phyloP scores from a whole-genome alignment of 2,888 invertebrate genomes.

The Drepana falcataria region DNA sequence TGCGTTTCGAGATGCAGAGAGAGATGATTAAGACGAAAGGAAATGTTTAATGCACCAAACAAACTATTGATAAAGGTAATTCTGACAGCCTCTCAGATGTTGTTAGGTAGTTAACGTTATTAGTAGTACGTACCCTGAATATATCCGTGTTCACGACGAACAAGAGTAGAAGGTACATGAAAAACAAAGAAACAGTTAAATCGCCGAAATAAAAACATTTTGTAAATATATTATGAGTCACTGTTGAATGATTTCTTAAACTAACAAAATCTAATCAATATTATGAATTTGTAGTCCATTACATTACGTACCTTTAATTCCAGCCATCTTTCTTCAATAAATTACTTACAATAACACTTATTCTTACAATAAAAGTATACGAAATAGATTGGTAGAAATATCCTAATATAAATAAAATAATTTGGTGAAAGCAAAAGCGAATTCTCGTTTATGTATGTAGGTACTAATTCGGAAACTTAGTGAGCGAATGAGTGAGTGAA shows the following conservation, averaged over 20 bases:
- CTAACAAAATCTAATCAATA: constrained; percentile 6
- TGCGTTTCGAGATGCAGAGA: too few species aligned
- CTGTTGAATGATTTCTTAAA: constrained; percentile 24
- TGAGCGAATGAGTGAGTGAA: too few species aligned
- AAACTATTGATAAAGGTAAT: too few species aligned
- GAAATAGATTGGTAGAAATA: too few species aligned
- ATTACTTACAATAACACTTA: neutral
- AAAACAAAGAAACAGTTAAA: constrained; percentile 38
- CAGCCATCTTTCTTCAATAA: constrained; percentile 53
- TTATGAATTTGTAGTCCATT: neutral
- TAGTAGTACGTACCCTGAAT: constrained; percentile 49
- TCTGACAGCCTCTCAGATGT: too few species aligned
- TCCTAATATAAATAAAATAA: neutral
- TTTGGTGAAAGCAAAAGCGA: neutral
- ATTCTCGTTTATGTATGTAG: too few species aligned
- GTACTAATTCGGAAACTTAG: too few species aligned
- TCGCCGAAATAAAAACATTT: constrained; percentile 28
- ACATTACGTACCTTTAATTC: constrained; percentile 64
- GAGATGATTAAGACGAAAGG: too few species aligned
- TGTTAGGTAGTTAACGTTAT: too few species aligned
- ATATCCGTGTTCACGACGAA: constrained; percentile 18
- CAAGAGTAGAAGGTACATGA: constrained; percentile 29
- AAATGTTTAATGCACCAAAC: too few species aligned
- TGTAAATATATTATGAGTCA: constrained; percentile 67
- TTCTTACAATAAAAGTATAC: neutral